Conservation (phyloP, 2,797 vertebrate species). For the Acestrorhynchus altus region DNA sequence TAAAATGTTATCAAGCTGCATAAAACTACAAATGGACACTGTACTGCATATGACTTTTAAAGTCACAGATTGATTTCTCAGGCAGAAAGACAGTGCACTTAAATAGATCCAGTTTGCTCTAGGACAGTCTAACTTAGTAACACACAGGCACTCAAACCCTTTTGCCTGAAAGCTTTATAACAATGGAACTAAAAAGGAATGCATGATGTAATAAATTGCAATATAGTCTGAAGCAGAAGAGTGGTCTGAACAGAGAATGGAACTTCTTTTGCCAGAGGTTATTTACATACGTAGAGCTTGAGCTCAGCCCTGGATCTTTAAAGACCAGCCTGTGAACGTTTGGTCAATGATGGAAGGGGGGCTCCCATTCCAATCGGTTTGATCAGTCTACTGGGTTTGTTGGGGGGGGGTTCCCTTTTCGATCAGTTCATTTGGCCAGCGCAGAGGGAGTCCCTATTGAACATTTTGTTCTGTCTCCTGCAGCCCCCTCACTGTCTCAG, state of each 20-base stretch:
- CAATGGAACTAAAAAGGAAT: not conserved
- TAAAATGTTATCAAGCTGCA: not conserved
- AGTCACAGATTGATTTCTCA: too few species aligned
- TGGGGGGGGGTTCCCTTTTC: too few species aligned
- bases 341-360: too few species aligned
- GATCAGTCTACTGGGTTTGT: too few species aligned
- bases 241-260: not conserved
- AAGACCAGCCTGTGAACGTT: too few species aligned
- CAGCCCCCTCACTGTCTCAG: too few species aligned
- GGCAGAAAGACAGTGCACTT: conserved; percentile 2
- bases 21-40: not conserved
- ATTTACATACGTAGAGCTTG: not conserved
- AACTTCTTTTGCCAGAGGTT: not conserved
- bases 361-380: too few species aligned
- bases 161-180: not conserved
- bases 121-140: not conserved
- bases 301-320: not conserved
- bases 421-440: too few species aligned
- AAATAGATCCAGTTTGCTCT: not conserved
- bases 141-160: not conserved
- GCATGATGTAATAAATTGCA: conserved; percentile 1
- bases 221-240: not conserved
- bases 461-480: too few species aligned
- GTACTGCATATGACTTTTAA: not conserved
- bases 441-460: too few species aligned